Conservation (phyloP, 2,797 vertebrate genomes). For the Poeciliopsis gracilis region DNA sequence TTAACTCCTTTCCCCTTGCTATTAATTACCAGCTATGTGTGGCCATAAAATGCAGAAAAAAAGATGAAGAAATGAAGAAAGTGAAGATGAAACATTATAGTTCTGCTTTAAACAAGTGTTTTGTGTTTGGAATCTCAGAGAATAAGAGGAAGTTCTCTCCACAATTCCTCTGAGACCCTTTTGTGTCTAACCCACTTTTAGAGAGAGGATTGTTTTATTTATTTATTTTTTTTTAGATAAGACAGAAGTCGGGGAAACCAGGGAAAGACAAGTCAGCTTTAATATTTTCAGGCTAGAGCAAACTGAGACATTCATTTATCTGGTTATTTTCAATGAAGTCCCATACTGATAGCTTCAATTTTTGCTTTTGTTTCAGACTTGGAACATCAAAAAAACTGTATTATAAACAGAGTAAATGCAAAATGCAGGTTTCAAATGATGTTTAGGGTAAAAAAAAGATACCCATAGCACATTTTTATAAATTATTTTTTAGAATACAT, state of each 20-base stretch:
- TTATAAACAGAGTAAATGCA: background rate
- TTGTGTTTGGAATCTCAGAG: slow-evolving; percentile 26
- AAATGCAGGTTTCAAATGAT: background rate
- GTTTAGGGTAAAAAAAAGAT: background rate
- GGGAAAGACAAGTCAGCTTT: slow-evolving; percentile 17
- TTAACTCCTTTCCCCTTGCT: background rate
- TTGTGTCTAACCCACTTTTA: slow-evolving; percentile 23
- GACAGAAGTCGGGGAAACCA: slow-evolving; percentile 33
- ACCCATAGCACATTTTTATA: background rate
- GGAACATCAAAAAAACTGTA: background rate
- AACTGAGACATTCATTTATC: background rate
- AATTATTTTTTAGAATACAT: background rate
- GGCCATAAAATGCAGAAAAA: slow-evolving; percentile 19
- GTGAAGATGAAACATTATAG: slow-evolving; percentile 26
- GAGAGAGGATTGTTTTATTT: background rate
- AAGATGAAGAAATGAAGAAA: slow-evolving; percentile 3
- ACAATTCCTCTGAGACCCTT: slow-evolving; percentile 22
- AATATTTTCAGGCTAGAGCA: slow-evolving; percentile 3
- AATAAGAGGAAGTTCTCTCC: slow-evolving; percentile 45
- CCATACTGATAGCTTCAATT: background rate
- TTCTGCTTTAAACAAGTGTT: slow-evolving; percentile 37
- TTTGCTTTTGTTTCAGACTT: background rate
- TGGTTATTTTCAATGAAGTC: background rate
- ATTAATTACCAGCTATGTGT: slow-evolving; percentile 19
- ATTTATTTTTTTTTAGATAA: background rate